Evolutionary conservation across 2,888 invertebrate genomes (phyloP), one percentile per base, ranked within the genome.

Genomic region (Phorcus lineatus): DNA sequence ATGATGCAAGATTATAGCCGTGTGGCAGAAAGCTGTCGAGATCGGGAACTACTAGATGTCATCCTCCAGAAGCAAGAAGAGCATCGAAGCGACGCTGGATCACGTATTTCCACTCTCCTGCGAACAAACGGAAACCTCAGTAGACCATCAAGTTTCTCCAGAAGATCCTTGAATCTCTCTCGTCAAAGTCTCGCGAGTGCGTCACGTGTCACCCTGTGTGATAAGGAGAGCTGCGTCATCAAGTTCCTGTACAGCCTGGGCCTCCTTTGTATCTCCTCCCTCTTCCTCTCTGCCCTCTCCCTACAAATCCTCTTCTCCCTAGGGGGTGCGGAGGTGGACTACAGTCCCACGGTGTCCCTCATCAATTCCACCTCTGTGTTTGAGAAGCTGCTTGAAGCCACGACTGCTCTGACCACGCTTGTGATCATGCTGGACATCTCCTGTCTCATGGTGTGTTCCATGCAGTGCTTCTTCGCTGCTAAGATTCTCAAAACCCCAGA

Each of bases 391-490:
- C 96, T 97, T 93, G 97, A 98, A 94, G 97, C 97, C 91, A 97
- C 97, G 77, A 94, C 97, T 92, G 97, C 97, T 47, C 94, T 98
- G 91, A 96, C 97, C 92, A 97, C 97, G 82, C 95, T 98, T 91
- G 97, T 97, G 84, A 94, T 98, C 78, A 97, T 97, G 47, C 94
- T 98, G 87, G 97, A 98, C 94, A 95, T 98, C 84, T 97, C 97
- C 94, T 98, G 98, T 93, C 95, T 98, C 83, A 95, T 98, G 88
- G 97, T 98, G 90, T 98, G 98, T 95, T 96, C 97, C 89, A 97
- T 97, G 92, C 98, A 98, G 94, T 97, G 97, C 94, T 95, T 97
- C 92, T 97, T 98, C 93, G 97, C 97, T 74, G 97, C 98, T 87
- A 97, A 97, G 94, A 95, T 98, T 93, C 96, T 97, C 91, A 96